phyloP scores from a whole-genome alignment of 1,140 invertebrate species.

The Pygmarrhopalites habei region DNA sequence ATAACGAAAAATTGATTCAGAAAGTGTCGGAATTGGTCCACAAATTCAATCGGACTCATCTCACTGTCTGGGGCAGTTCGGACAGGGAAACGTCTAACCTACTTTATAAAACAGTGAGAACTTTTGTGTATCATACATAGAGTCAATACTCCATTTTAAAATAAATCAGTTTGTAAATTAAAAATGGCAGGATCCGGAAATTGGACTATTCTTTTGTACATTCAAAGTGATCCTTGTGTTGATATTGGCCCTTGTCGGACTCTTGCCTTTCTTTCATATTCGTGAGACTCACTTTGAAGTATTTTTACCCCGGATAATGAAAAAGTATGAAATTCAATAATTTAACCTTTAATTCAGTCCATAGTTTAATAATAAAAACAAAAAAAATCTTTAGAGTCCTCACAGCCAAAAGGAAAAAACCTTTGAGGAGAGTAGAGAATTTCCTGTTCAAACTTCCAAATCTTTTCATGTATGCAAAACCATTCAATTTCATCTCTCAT shows the following conservation, averaged over 20 bases:
- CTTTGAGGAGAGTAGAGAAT: conserved; percentile 44
- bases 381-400: conserved; percentile 33
- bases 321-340: conserved; percentile 39
- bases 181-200: conserved; percentile 55
- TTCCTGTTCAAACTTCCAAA: conserved; percentile 47
- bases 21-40: conserved; percentile 55
- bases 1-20: conserved; percentile 56
- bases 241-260: conserved; percentile 57
- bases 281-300: conserved; percentile 64
- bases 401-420: conserved; percentile 40
- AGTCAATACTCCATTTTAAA: no score
- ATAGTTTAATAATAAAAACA: no score
- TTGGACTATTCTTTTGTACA: conserved; percentile 62
- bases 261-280: conserved; percentile 62
- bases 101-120: not conserved
- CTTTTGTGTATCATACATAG: no score
- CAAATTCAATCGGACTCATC: conserved; percentile 54
- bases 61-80: conserved; percentile 62
- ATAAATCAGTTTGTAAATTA: conserved; percentile 4
- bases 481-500: conserved; percentile 53
- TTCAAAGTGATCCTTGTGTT: conserved; percentile 52
- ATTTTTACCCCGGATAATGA: conserved; percentile 56
- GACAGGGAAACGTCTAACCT: not conserved
- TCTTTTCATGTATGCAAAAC: conserved; percentile 55
- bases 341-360: no score